These are phyloP conservation scores for Heliangelus exortis DNA, from an alignment of 2,797 vertebrate genomes.

Conservation along the genomic window DNA sequence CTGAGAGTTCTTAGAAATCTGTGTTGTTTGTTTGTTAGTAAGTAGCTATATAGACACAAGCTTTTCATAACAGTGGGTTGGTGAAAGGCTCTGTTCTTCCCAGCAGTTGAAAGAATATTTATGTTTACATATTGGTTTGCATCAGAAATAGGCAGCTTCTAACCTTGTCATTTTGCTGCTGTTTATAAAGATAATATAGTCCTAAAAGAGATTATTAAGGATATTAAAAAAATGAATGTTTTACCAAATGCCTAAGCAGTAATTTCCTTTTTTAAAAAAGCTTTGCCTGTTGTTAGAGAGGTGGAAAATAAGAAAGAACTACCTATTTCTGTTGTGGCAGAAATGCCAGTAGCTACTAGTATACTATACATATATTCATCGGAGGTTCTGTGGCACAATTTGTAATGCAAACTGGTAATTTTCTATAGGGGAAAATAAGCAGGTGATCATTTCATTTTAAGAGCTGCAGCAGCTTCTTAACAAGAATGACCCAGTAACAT, in stretches of 20 bases:
- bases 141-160: neutral
- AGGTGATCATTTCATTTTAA: neutral
- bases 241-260: neutral
- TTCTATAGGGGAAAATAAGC: neutral
- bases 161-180: neutral
- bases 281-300: neutral
- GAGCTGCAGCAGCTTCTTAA: neutral
- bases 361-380: neutral
- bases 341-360: neutral
- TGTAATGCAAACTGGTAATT: neutral
- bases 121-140: neutral
- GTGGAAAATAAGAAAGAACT: neutral
- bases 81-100: neutral
- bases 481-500: neutral
- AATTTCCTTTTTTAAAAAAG: neutral
- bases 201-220: neutral
- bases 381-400: neutral
- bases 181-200: neutral
- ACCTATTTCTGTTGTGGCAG: neutral
- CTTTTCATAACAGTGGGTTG: neutral
- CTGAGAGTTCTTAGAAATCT: neutral
- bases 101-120: neutral
- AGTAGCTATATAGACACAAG: neutral
- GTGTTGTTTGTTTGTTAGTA: neutral
- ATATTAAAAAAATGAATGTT: neutral